Base-by-base conservation (phyloP, 2,797 vertebrate genomes). In the Poecilia velifera region DNA sequence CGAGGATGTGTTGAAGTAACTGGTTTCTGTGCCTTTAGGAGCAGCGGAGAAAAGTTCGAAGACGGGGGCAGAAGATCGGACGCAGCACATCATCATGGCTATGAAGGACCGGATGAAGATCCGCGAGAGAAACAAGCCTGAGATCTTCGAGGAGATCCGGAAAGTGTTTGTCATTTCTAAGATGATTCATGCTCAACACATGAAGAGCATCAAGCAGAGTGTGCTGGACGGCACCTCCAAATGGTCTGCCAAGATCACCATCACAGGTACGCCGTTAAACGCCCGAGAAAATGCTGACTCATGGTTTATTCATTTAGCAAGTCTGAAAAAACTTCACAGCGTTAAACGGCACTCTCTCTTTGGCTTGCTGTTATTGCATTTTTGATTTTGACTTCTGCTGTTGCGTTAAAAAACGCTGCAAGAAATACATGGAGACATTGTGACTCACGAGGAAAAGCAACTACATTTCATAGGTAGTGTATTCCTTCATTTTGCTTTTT, bases 101-200 rank as follows among this genome's bases (percentile, higher is more conserved):
- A 98, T 99, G 97, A 99, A 98, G 91, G 98, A 99, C 94, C 96
- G 98, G 75, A 99, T 99, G 98, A 99, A 99, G 92, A 99, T 99
- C 84, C 96, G 98, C 0, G 98, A 99, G 91, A 95, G 98, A 78
- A 99, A 99, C 95, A 98, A 98, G 74, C 98, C 98, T 0, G 98
- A 99, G 95, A 98, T 99, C 89, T 99, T 99, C 39, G 98, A 99
- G 81, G 96, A 97, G 81, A 99, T 99, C 90, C 93, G 96, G 64
- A 96, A 95, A 22, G 95, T 98, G 72, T 99, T 99, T 78, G 87
- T 72, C 57, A 81, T 97, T 83, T 91, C 93, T 91, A 98, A 97
- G 89, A 86, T 96, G 85, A 80, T 94, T 64, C 98, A 99, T 9
- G 94, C 91, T 7, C 98, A 99, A 84, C 96, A 99, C 90, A 98